phyloP scores from a whole-genome alignment of 2,113 vertebrate species.

The Scopus umbretta region DNA sequence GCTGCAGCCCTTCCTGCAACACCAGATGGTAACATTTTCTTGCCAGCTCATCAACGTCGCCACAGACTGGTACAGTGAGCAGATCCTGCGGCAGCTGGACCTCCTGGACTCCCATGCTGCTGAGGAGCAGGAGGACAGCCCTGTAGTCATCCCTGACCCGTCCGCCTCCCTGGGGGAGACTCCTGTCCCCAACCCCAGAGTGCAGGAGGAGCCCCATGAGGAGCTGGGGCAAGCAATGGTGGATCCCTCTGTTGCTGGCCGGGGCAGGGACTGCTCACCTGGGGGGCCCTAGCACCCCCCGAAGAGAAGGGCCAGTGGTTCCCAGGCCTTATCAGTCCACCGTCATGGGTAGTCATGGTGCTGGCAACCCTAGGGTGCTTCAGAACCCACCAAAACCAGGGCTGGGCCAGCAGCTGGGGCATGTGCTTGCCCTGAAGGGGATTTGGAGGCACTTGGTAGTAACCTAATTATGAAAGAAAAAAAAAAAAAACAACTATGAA shows the following conservation, averaged over 20 bases:
- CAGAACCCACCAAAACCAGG: too few species aligned
- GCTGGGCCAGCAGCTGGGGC: not conserved
- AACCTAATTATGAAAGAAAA: not conserved
- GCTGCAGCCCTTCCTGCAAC: not conserved
- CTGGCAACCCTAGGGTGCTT: not conserved
- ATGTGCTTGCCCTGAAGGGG: not conserved
- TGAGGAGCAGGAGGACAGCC: not conserved
- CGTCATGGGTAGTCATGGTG: too few species aligned
- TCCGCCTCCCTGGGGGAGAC: accelerated
- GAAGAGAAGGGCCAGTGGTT: not conserved
- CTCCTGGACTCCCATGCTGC: not conserved
- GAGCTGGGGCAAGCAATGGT: not conserved
- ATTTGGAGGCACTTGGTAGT: not conserved
- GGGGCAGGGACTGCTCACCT: not conserved
- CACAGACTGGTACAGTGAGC: too few species aligned
- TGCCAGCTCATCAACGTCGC: accelerated
- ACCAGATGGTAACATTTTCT: not conserved
- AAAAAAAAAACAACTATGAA: not conserved
- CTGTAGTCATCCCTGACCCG: accelerated
- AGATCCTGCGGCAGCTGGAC: not conserved
- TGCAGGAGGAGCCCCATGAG: not conserved
- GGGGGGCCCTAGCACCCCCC: too few species aligned
- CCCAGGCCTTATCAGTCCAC: not conserved
- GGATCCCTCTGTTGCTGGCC: not conserved
- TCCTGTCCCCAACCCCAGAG: too few species aligned